phyloP scores from a whole-genome alignment of 2,888 invertebrate genomes.

The Falcaria lacertinaria region DNA sequence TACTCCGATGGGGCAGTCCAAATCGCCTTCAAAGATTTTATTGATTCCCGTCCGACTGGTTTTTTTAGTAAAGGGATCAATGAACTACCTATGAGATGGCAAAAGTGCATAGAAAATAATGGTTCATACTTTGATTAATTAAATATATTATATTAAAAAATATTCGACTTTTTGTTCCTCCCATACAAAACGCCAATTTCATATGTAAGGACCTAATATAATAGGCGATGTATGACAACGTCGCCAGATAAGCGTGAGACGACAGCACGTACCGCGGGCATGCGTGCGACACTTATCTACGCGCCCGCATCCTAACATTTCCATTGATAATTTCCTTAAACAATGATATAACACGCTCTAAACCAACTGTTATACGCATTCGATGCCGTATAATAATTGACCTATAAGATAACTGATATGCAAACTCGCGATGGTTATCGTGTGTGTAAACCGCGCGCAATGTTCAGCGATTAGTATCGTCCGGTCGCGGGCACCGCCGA shows the following conservation, averaged over 20 bases:
- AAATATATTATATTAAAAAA: too few species aligned
- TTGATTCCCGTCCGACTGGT: too few species aligned
- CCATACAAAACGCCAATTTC: too few species aligned
- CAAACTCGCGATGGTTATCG: constrained; percentile 16
- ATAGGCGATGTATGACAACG: constrained; percentile 15
- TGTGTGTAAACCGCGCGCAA: constrained; percentile 35
- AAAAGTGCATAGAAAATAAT: too few species aligned
- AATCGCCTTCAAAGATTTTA: too few species aligned
- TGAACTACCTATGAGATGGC: too few species aligned
- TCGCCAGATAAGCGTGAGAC: constrained; percentile 44
- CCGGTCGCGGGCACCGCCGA: constrained; percentile 28
- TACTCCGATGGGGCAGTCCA: too few species aligned
- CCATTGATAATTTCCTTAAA: not conserved
- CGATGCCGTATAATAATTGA: constrained; percentile 8
- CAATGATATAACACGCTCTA: not conserved
- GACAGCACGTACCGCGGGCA: constrained; percentile 38
- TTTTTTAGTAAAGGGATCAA: too few species aligned
- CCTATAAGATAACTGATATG: constrained; percentile 21
- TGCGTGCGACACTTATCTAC: constrained; percentile 38
- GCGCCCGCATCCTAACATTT: constrained; percentile 8
- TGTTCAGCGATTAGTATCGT: constrained; percentile 27
- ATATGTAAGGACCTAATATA: not conserved
- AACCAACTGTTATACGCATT: not conserved
- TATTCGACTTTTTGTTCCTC: too few species aligned
- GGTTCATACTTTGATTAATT: too few species aligned